A percentile compares a stretch with the other conserved stretches of the same genome.
phyloP scores from a whole-genome alignment of 37 sponge, comb jelly and placozoan species.

The Bolinopsis microptera region DNA sequence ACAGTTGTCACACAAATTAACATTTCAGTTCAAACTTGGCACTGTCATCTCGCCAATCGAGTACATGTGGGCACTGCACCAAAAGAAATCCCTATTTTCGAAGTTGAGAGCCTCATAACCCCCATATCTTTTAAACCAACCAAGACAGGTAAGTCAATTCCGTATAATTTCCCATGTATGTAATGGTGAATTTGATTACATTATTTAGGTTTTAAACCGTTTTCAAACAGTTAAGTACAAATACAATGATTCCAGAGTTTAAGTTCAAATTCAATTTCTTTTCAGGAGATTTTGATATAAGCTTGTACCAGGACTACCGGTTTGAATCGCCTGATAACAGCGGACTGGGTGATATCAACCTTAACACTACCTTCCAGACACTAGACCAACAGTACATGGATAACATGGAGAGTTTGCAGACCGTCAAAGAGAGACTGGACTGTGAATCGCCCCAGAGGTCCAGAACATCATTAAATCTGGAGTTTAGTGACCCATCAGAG shows the following conservation, averaged over 20 bases:
- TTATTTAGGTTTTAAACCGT: too few species aligned
- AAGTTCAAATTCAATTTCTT: too few species aligned
- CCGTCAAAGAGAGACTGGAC: not conserved
- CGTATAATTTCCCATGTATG: too few species aligned
- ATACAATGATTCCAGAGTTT: too few species aligned
- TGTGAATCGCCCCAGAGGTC: too few species aligned
- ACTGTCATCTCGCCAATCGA: not conserved
- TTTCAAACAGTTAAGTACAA: too few species aligned
- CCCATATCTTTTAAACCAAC: not conserved
- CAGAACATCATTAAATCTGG: not conserved
- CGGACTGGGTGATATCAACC: not conserved
- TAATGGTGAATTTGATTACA: too few species aligned
- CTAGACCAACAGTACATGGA: not conserved
- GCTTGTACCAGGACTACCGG: not conserved
- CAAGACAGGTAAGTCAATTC: not conserved
- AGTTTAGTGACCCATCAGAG: not conserved
- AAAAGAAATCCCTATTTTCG: not conserved
- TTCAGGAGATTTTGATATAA: conserved; percentile 33
- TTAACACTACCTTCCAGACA: not conserved
- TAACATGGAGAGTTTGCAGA: conserved; percentile 14
- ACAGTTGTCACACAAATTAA: too few species aligned
- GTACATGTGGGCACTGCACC: not conserved
- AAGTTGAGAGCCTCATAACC: not conserved
- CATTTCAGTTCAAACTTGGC: not conserved
- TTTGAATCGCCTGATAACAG: not conserved